These are phyloP conservation scores for Alethe diademata DNA, from an alignment of 2,113 vertebrate genomes.

Conservation along the genomic window DNA sequence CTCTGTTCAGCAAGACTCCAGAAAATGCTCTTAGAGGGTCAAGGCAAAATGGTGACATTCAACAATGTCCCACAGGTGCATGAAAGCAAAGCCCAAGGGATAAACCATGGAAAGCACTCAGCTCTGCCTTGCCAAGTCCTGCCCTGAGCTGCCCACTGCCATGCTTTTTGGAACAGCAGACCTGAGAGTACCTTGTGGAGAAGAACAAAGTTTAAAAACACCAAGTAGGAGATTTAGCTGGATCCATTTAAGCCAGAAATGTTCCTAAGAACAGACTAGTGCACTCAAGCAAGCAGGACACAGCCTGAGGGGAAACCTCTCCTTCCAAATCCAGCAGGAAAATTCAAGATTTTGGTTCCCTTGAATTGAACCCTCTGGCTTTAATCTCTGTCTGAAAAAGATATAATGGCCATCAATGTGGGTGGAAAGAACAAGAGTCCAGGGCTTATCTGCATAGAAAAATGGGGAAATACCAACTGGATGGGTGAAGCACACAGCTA, in stretches of 20 bases:
- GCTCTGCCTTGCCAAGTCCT: neutral
- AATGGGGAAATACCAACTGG: rapidly evolving
- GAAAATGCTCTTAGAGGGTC: neutral
- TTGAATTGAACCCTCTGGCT: neutral
- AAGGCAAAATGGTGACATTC: neutral
- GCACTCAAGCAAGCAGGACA: neutral
- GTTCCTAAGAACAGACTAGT: neutral
- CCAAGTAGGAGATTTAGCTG: neutral
- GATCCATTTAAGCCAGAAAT: neutral
- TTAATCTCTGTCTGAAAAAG: neutral
- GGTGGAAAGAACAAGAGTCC: neutral
- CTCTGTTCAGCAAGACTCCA: neutral
- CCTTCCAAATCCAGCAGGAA: neutral
- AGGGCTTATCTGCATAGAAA: neutral
- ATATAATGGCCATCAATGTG: neutral
- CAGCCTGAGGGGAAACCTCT: neutral
- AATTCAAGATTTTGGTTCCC: neutral
- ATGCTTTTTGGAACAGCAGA: rapidly evolving
- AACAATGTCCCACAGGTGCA: neutral
- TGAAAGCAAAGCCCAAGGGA: neutral
- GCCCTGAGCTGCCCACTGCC: neutral
- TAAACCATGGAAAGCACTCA: neutral
- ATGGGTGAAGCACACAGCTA: neutral
- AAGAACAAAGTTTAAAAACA: neutral
- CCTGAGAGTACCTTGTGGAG: neutral